Percentiles rank a stretch among this genome's conserved stretches.
Evolutionary conservation across 2,113 vertebrate species (phyloP).

Genomic region (Siniperca chuatsi): DNA sequence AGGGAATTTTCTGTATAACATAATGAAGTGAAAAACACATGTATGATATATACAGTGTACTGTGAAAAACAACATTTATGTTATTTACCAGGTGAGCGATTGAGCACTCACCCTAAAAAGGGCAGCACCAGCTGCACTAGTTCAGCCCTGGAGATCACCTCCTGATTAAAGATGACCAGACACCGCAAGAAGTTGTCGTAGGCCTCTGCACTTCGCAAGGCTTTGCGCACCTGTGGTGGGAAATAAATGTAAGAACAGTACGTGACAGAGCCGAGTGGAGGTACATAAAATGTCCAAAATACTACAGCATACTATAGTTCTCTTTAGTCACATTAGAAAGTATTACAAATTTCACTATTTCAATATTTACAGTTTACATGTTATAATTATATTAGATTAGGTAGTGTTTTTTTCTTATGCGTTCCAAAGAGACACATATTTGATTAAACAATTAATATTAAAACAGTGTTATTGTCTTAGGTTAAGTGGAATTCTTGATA

Average conservation of each 20-base stretch:
- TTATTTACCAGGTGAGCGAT: fast-evolving
- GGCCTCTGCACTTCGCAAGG: conserved; percentile 93
- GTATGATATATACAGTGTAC: background rate
- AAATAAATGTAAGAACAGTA: background rate
- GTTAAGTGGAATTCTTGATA: background rate
- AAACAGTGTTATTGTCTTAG: background rate
- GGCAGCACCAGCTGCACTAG: conserved; percentile 97
- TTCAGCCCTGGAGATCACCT: conserved; percentile 96
- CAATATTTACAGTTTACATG: background rate
- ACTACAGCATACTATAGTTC: background rate
- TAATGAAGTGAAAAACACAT: background rate
- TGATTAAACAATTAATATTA: background rate
- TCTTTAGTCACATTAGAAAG: background rate
- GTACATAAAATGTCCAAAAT: background rate
- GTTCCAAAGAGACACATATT: background rate
- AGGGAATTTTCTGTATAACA: conserved; percentile 91
- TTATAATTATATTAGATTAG: background rate
- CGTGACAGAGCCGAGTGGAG: background rate
- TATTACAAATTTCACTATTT: background rate
- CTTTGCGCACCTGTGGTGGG: conserved; percentile 91
- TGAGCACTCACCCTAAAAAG: conserved; percentile 91
- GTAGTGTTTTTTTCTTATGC: background rate
- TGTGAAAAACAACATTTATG: background rate
- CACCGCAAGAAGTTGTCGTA: conserved; percentile 99
- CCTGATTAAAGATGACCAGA: conserved; percentile 98